phyloP scores from a whole-genome alignment of 2,888 invertebrate species.

The Ellobium chinense region DNA sequence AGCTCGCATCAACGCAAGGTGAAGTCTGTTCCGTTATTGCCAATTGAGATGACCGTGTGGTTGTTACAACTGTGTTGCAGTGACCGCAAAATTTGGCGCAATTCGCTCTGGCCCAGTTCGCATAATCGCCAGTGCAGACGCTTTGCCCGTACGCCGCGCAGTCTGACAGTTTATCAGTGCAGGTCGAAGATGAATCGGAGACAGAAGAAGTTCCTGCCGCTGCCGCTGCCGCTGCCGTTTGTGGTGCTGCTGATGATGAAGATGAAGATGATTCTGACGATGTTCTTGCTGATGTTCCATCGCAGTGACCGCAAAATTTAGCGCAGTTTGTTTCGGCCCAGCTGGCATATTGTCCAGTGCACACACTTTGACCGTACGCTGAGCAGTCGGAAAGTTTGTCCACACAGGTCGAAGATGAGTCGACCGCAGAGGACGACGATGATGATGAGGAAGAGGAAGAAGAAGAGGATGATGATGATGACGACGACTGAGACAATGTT shows the following conservation, averaged over 20 bases:
- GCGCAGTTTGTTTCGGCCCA: constrained; percentile 62
- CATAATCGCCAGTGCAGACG: constrained; percentile 58
- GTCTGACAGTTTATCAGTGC: constrained; percentile 36
- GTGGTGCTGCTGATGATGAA: background rate
- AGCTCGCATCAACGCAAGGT: constrained; percentile 36
- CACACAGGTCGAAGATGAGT: constrained; percentile 30
- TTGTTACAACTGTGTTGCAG: background rate
- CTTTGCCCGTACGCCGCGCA: constrained; percentile 56
- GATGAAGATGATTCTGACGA: background rate
- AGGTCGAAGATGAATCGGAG: no score
- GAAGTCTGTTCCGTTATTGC: background rate
- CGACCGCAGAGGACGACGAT: background rate
- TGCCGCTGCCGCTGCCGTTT: background rate
- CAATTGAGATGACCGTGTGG: background rate
- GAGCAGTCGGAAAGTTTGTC: constrained; percentile 38
- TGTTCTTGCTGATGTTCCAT: background rate
- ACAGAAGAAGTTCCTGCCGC: no score
- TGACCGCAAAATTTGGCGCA: constrained; percentile 59
- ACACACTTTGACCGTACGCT: constrained; percentile 54
- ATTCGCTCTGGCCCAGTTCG: constrained; percentile 57
- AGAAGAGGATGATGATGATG: background rate
- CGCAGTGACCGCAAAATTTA: constrained; percentile 55
- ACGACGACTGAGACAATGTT: no score
- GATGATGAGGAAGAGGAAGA: no score
- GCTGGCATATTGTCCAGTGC: constrained; percentile 54